Base-by-base conservation (phyloP, 2,113 vertebrate species). In the Callopanchax toddi region DNA sequence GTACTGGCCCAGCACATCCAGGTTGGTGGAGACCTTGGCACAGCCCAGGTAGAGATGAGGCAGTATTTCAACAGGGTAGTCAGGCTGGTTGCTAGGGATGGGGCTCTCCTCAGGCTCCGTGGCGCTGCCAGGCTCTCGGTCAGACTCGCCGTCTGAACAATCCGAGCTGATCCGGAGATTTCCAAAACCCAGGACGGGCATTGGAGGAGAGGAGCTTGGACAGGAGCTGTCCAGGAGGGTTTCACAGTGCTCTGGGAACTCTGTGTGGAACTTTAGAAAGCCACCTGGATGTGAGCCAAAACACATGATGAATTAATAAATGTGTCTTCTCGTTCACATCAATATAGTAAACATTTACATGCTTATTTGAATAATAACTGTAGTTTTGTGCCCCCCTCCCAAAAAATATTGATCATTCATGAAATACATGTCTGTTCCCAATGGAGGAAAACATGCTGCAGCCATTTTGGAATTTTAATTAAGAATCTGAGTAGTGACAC, bases 21-120 rank as follows among this genome's bases (percentile, higher is more conserved):
- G 86, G 63, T 95, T 95, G 44, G 93, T 91, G 1, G 95, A 95
- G 86, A 95, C 94, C 52, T 91, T 93, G 82, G 94, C 95, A 5
- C 93, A 93, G 79, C 95, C 95, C 89, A 97, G 90, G 85, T 94
- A 97, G 50, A 97, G 93, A 83, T 96, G 93, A 16, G 95, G 95
- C 18, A 97, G 80, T 78, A 96, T 97, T 91, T 96, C 93, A 21
- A 96, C 93, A 0, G 95, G 95, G 72, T 94, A 95, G 22, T 94
- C 92, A 48, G 83, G 93, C 90, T 58, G 93, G 60, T 81, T 91
- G 77, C 85, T 90, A 52, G 90, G 92, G 63, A 82, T 39, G 42
- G 93, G 93, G 17, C 94, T 95, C 65, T 89, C 89, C 39, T 94
- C 94, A 0, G 93, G 91, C 63, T 94, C 94, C 0, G 92, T 91